Evolutionary conservation across 35 echinoderm and acorn worm genomes (phyloP), one percentile per base, ranked within the genome.

Genomic region (Apostichopus parvimensis): DNA sequence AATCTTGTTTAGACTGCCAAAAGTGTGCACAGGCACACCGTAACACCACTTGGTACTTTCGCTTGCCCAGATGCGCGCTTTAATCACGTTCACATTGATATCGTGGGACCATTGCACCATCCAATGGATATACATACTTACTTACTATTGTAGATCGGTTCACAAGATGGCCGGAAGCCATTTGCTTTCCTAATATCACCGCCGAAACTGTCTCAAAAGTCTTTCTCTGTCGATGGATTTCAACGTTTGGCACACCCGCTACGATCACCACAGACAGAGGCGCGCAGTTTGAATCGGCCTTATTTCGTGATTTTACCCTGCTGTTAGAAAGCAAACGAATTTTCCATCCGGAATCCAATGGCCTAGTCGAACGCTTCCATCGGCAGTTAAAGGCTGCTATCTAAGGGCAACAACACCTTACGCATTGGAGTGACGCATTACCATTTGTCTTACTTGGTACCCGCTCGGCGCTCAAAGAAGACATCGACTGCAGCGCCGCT

Each of bases 231-330:
- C 52, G 17, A 7, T 91, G 73, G 77, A 57, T 91, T 54, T 24
- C 73, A 85, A 81, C 25, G 5, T 91, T 83, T 17, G 75, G 90
- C n/a, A n/a, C n/a, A n/a, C n/a, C n/a, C n/a, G n/a, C n/a, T n/a
- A n/a, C n/a, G n/a, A n/a, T n/a, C n/a, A n/a, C n/a, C n/a, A n/a
- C n/a, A n/a, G n/a, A n/a, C n/a, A n/a, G n/a, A n/a, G n/a, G n/a
- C n/a, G n/a, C n/a, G n/a, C n/a, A n/a, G n/a, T n/a, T n/a, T n/a
- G n/a, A n/a, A n/a, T n/a, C n/a, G n/a, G n/a, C n/a, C n/a, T n/a
- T n/a, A n/a, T n/a, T n/a, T n/a, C n/a, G n/a, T n/a, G n/a, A n/a
- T n/a, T n/a, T n/a, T n/a, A n/a, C n/a, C n/a, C n/a, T n/a, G n/a
- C n/a, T n/a, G n/a, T n/a, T n/a, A n/a, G n/a, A n/a, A n/a, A n/a